Evolutionary conservation across 1,140 invertebrate genomes (phyloP), one percentile per base, ranked within the genome.

Genomic region (Capitella teleta): DNA sequence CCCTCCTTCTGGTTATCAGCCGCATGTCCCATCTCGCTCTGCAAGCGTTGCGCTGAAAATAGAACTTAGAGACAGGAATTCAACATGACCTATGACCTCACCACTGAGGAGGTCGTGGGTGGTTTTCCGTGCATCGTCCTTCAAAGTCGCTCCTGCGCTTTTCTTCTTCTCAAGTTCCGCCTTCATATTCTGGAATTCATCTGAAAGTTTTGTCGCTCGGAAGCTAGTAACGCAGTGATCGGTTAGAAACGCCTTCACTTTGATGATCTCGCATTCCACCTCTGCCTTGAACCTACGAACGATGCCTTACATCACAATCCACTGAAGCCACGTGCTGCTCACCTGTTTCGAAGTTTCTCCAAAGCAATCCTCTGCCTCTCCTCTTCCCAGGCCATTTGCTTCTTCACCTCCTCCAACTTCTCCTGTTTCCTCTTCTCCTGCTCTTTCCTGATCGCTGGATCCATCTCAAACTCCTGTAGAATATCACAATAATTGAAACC

Each of bases 361-460:
- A 85, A 71, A 10, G 73, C 76, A 5, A 88, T 61, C 53, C 79
- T 74, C 19, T 81, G 82, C 56, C 82, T 83, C 60, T 83, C 81
- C 2, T 80, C 63, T 51, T 82, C 75, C 65, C 78, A 85, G 1
- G 78, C 80, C 30, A 76, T 49, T 49, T 73, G 67, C 46, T 38
- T 43, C 28, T 62, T 65, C 0, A 72, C 62, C n/a, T 62, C 24
- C 8, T 60, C 54, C 28, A 68, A 63, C 49, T 70, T 67, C 18
- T 68, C 64, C 32, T 55, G 28, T 28, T 57, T 66, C 42, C 71
- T 63, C 26, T 51, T 51, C 24, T 63, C 52, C 18, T 72, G 51
- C 38, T 70, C 68, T 44, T 58, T 36, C 46, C 67, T 70, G 14
- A 73, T 68, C 44, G 69, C 63, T 44, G 61, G 57, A 43, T 70